Conservation (phyloP, 2,797 vertebrate species). For the Acipenser oxyrinchus region DNA sequence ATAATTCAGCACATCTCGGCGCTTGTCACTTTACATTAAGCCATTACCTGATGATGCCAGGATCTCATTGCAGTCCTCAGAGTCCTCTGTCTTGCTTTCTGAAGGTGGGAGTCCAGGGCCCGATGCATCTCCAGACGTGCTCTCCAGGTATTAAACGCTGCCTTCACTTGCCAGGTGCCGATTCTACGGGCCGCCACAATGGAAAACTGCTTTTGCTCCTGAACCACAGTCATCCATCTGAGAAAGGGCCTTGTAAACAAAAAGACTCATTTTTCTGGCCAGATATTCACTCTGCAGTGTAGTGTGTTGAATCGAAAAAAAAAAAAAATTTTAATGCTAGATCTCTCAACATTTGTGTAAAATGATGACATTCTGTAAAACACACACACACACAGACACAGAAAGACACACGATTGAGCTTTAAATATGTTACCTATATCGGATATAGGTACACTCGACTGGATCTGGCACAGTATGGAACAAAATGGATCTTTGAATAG, state of each 20-base stretch:
- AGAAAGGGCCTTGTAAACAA: slow-evolving; percentile 10
- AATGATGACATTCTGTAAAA: too few species aligned
- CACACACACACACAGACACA: too few species aligned
- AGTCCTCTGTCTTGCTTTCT: slow-evolving; percentile 4
- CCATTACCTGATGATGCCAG: slow-evolving; percentile 10
- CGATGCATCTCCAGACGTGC: slow-evolving; percentile 4
- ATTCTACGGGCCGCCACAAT: background rate
- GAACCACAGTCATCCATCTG: slow-evolving; percentile 9
- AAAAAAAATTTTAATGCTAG: too few species aligned
- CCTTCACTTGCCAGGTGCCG: background rate
- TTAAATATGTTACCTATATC: too few species aligned
- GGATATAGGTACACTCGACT: too few species aligned
- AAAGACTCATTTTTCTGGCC: background rate
- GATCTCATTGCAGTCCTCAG: slow-evolving; percentile 12
- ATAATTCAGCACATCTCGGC: background rate
- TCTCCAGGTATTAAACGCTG: slow-evolving; percentile 20
- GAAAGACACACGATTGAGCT: too few species aligned
- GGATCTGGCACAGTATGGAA: too few species aligned
- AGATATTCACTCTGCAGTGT: background rate
- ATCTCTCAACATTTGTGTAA: too few species aligned
- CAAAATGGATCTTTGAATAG: too few species aligned
- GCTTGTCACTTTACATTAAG: too few species aligned
- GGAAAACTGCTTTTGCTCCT: background rate
- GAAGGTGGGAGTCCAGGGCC: background rate
- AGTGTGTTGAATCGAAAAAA: background rate